Conservation (phyloP, 2,797 vertebrate species). For the Amblyraja radiata region DNA sequence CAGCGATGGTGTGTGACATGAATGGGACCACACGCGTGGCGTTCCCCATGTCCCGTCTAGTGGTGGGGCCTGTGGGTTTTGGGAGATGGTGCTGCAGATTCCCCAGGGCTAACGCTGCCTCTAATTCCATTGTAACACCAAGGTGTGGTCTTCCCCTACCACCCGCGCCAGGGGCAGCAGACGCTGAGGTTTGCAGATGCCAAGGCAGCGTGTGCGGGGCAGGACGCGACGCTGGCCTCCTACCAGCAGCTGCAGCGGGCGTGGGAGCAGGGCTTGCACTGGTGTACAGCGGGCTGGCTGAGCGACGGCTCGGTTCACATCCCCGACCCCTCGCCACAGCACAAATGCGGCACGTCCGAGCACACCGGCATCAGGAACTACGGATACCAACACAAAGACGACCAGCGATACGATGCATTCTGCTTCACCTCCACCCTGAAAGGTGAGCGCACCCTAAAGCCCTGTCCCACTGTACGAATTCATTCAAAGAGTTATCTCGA, state of each 20-base stretch:
- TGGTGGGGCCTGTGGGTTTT: too few species aligned
- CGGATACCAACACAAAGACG: constrained; percentile 87
- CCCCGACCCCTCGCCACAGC: constrained; percentile 79
- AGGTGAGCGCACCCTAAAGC: constrained; percentile 64
- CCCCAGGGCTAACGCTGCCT: not conserved
- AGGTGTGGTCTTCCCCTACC: constrained; percentile 94
- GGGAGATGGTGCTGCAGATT: too few species aligned
- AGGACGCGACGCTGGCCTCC: constrained; percentile 85
- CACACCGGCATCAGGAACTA: constrained; percentile 80
- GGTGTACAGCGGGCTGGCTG: constrained; percentile 95
- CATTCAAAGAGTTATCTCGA: too few species aligned
- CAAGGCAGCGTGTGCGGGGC: constrained; percentile 70
- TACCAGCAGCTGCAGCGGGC: constrained; percentile 81
- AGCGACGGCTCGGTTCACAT: constrained; percentile 89
- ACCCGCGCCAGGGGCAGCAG: constrained; percentile 80
- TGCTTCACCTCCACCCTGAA: constrained; percentile 92
- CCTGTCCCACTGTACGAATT: too few species aligned
- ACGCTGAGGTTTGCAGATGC: constrained; percentile 81
- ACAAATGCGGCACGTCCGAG: constrained; percentile 76
- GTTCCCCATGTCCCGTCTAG: too few species aligned
- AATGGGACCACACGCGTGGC: too few species aligned
- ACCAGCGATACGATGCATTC: constrained; percentile 85
- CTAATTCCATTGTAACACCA: not conserved
- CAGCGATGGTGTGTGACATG: too few species aligned
- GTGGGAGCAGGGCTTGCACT: constrained; percentile 85